phyloP scores from a whole-genome alignment of 2,113 vertebrate genomes.

The Pseudopodoces humilis region DNA sequence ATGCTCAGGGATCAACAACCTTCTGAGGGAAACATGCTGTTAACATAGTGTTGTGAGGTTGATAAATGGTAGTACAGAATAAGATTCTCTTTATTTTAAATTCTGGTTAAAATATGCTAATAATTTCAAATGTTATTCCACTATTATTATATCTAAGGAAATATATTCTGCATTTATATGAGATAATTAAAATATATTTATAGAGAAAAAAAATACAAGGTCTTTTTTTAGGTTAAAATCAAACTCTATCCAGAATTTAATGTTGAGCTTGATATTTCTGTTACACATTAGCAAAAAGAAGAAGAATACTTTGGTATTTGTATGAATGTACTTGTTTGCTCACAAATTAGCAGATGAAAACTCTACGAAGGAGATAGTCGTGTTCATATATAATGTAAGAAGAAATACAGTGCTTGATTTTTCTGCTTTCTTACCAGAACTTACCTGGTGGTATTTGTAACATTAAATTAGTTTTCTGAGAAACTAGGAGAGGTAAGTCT shows the following conservation, averaged over 20 bases:
- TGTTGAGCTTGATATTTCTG: background rate
- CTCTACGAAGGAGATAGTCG: background rate
- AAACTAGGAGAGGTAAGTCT: background rate
- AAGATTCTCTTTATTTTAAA: background rate
- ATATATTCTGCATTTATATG: background rate
- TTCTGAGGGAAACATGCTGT: background rate
- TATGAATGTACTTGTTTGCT: background rate
- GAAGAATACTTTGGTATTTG: background rate
- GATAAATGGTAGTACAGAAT: background rate
- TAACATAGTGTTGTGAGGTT: background rate
- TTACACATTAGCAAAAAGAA: background rate
- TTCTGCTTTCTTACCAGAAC: background rate
- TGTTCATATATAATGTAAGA: background rate
- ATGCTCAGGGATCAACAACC: background rate
- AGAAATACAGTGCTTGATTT: background rate
- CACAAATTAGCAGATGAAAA: background rate
- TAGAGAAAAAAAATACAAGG: background rate
- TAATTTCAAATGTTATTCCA: constrained; percentile 35
- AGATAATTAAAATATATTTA: background rate
- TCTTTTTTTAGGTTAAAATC: background rate
- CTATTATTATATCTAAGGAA: background rate
- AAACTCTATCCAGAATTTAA: background rate
- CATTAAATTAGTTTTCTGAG: background rate
- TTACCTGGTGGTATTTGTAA: background rate
- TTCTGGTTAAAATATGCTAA: constrained; percentile 27